Percentiles rank a stretch among this genome's conserved stretches.
Evolutionary conservation across 2,888 invertebrate genomes (phyloP).

Genomic region (Cynaeus angustus): DNA sequence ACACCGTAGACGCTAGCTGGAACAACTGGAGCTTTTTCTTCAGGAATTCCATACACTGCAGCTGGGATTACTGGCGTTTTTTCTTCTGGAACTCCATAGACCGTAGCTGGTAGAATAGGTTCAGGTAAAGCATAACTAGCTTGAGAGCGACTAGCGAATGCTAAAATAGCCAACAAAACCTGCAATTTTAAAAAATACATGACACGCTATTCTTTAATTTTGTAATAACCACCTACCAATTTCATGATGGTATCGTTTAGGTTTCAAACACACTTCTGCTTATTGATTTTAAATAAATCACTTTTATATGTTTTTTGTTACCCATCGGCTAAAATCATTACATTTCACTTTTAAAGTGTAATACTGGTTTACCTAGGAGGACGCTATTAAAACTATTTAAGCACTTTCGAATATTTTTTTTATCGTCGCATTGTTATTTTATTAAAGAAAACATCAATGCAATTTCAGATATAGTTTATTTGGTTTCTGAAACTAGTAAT

Average conservation of each 20-base stretch:
- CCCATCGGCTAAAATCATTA: slow-evolving; percentile 22
- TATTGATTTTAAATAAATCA: slow-evolving; percentile 14
- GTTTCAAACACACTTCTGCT: slow-evolving; percentile 5
- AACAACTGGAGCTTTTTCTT: neutral
- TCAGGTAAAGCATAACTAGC: slow-evolving; percentile 18
- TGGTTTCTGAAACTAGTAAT: too few relatives aligned
- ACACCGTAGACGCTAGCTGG: neutral
- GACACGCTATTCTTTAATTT: too few relatives aligned
- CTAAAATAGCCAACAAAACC: slow-evolving; percentile 3
- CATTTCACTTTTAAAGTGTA: slow-evolving; percentile 17
- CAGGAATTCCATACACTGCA: neutral
- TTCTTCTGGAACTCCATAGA: slow-evolving; percentile 33
- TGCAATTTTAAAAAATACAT: slow-evolving; percentile 3
- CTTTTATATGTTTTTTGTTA: slow-evolving; percentile 36
- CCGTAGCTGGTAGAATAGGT: slow-evolving; percentile 13
- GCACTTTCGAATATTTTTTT: neutral
- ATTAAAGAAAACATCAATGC: too few relatives aligned
- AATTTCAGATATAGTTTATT: too few relatives aligned
- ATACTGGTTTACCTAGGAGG: neutral
- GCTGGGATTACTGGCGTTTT: neutral
- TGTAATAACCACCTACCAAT: slow-evolving; percentile 12
- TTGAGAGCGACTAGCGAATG: slow-evolving; percentile 4
- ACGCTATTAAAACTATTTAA: neutral
- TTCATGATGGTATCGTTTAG: slow-evolving; percentile 28
- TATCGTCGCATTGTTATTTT: too few relatives aligned